Conservation (phyloP, 2,888 invertebrate genomes). For the Pristionchus fissidentatus region DNA sequence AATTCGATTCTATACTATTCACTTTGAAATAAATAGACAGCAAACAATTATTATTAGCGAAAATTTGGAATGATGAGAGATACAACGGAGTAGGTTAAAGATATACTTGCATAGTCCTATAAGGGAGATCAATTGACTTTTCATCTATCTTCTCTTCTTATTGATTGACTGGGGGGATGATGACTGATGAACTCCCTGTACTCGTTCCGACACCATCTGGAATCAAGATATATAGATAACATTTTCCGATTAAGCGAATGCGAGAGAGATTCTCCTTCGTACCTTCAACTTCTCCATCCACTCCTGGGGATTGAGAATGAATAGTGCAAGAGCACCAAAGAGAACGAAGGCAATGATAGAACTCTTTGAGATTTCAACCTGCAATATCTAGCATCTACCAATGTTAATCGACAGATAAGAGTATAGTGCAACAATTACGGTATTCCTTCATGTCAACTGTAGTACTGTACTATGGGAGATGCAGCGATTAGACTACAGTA, state of each 20-base stretch:
- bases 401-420: no score
- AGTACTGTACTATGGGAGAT: no score
- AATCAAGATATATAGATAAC: no score
- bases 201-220: not conserved
- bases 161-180: conserved; percentile 2
- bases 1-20: not conserved
- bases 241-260: no score
- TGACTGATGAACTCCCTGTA: not conserved
- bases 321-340: conserved; percentile 57
- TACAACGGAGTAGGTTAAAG: not conserved
- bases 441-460: no score
- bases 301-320: conserved; percentile 57
- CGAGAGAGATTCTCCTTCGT: no score
- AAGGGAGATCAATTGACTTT: no score
- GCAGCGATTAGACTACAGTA: not conserved
- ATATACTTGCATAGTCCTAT: not conserved
- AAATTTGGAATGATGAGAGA: conserved; percentile 10
- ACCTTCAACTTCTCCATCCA: conserved; percentile 35
- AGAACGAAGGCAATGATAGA: conserved; percentile 59
- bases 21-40: conserved; percentile 3
- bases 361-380: conserved; percentile 60
- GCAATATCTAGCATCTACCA: not conserved
- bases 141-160: conserved; percentile 24
- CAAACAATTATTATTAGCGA: conserved; percentile 7
- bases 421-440: no score